Base-by-base conservation (phyloP, 2,113 vertebrate genomes). In the Columba janthina region DNA sequence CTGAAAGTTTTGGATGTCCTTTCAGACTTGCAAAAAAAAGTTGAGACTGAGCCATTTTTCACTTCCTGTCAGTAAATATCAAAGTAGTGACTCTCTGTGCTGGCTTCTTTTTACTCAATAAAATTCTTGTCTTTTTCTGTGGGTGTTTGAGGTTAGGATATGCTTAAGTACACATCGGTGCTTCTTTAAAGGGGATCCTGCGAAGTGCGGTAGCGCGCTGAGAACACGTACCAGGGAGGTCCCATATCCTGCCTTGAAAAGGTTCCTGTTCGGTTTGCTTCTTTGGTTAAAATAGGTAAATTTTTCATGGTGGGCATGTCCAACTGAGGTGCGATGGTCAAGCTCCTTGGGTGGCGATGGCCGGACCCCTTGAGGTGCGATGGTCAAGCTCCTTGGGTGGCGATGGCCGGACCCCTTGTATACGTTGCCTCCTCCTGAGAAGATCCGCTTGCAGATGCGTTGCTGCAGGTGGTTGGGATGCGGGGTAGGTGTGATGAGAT, bases 31-130 rank as follows among this genome's bases (percentile, higher is more conserved):
- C 44, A 69, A 12, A 50, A 93, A 12, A 50, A 92, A 87, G 76
- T 89, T 96, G 95, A 94, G 65, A 16, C 57, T 6, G 93, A 93
- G 92, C 85, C 72, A 88, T 96, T 89, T 96, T 86, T 93, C 51
- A 69, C 90, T 95, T 92, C 79, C 92, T 96, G 90, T 94, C 88
- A 93, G 85, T 92, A 92, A 96, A 95, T 92, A 95, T 94, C 88
- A 81, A 96, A 90, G 88, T 32, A 88, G 56, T 84, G 86, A 86
- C 79, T 83, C 82, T 86, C 40, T 88, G 38, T 73, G 51, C 85
- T 80, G 88, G 15, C 34, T 91, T 58, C 51, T 93, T 86, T 56
- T 69, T 60, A 10, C 51, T 88, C 80, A 95, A 75, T 65, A 92
- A 91, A 87, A 92, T 94, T 71, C 31, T 83, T 84, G 61, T 74